Evolutionary conservation across 2,113 vertebrate species (phyloP), one percentile per base, ranked within the genome.

Genomic region (Rhynchomys soricoides): DNA sequence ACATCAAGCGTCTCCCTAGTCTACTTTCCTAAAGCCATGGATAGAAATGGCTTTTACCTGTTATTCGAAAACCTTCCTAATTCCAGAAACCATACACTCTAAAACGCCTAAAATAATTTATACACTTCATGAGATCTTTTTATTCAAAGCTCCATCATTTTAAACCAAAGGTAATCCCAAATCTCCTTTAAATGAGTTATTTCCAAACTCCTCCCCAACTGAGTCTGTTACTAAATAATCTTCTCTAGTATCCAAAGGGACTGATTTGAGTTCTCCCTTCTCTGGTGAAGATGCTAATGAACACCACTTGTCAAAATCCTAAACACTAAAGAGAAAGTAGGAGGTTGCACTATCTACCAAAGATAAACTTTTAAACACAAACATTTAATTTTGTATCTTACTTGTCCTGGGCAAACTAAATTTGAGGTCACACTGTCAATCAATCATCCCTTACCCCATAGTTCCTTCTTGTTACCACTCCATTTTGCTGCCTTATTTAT

Each of bases 131-230:
- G 29, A 82, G 68, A 86, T 71, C 29, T 89, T 96, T 94, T 85
- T 78, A 89, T 93, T 94, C 86, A 90, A 45, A 5, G 40, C 21
- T 73, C 81, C 37, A 22, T 91, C 87, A 45, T 55, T 64, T 91
- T 86, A 92, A 96, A 86, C 59, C 92, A 81, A 34, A 8, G 85
- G 66, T 73, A 93, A 97, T 94, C 92, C 74, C 93, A 94, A 95
- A 48, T 75, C 68, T 96, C 83, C 75, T 90, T 95, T 89, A 83
- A 78, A 89, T 89, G 52, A 91, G 57, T 52, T 91, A 45, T 93
- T 96, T 93, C 86, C 73, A 75, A 75, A 57, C 37, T 34, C 78
- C 86, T 96, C 24, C 66, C 83, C 77, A 91, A n/a, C 48, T 43
- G 43, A 96, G 50, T 5, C 73, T 95, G 91, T 90, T 78, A 66